Evolutionary conservation across 2,888 invertebrate species (phyloP).

Genomic region (Kryphioiulus occultus): DNA sequence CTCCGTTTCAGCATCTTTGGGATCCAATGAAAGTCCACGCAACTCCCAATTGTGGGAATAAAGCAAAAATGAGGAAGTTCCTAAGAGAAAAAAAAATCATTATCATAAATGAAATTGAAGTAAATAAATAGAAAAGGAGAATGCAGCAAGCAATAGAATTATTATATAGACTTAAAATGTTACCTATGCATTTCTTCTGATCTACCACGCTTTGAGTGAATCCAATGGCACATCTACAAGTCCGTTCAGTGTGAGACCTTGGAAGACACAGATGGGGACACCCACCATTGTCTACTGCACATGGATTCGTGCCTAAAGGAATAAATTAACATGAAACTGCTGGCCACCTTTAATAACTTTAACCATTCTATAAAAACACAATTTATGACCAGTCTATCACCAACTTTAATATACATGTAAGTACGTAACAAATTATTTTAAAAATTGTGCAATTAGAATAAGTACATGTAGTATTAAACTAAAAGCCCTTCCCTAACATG

Average conservation of each 20-base stretch:
- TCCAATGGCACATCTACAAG: slow-evolving; percentile 81
- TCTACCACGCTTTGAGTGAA: slow-evolving; percentile 68
- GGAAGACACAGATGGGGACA: slow-evolving; percentile 82
- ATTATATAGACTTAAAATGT: neutral
- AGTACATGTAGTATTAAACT: too few species aligned
- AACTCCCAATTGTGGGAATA: slow-evolving; percentile 81
- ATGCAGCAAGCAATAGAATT: neutral
- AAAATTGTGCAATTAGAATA: too few species aligned
- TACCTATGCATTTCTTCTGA: slow-evolving; percentile 64
- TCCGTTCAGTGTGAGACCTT: slow-evolving; percentile 66
- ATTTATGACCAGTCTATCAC: too few species aligned
- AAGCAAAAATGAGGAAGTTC: slow-evolving; percentile 74
- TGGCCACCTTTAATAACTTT: neutral
- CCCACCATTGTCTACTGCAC: slow-evolving; percentile 67
- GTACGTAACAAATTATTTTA: too few species aligned
- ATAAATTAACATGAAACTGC: neutral
- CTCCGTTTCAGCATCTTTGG: slow-evolving; percentile 60
- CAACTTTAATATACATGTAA: too few species aligned
- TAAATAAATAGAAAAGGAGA: neutral
- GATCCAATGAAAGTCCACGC: slow-evolving; percentile 70
- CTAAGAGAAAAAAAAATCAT: slow-evolving; percentile 59
- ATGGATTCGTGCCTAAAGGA: slow-evolving; percentile 66
- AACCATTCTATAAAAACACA: too few species aligned
- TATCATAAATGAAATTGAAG: neutral
- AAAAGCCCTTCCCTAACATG: too few species aligned